phyloP scores from a whole-genome alignment of 2,888 invertebrate species.

The Rotaria magnacalcarata region DNA sequence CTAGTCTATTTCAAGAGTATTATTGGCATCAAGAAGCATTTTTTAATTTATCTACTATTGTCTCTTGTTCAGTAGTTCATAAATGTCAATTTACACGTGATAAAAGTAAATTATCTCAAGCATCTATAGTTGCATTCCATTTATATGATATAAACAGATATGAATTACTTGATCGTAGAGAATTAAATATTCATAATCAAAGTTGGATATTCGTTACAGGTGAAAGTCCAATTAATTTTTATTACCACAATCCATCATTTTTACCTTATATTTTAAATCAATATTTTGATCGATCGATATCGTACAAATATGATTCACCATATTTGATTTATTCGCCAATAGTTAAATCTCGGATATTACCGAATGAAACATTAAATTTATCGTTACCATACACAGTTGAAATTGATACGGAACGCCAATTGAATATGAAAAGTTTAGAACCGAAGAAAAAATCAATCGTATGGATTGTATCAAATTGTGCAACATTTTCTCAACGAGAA shows the following conservation, averaged over 20 bases:
- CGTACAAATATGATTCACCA: conserved; percentile 8
- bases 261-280: not conserved
- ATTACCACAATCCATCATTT: conserved; percentile 23
- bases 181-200: not conserved
- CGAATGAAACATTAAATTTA: no score
- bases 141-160: not conserved
- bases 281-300: conserved; percentile 18
- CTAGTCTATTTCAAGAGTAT: not conserved
- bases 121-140: conserved; percentile 3
- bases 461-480: conserved; percentile 50
- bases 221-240: conserved; percentile 17
- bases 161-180: not conserved
- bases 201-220: not conserved
- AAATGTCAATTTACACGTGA: conserved; percentile 25
- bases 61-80: not conserved
- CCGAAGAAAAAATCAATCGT: conserved; percentile 48
- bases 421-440: conserved; percentile 33
- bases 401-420: not conserved
- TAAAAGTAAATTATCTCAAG: not conserved
- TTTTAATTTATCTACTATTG: not conserved
- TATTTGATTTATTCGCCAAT: not conserved
- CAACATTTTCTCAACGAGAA: conserved; percentile 48
- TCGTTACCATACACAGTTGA: not conserved
- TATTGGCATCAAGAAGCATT: conserved; percentile 5
- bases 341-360: not conserved